These are phyloP conservation scores for Spinibarbus caldwelli DNA, from an alignment of 2,797 vertebrate genomes.

Conservation along the genomic window DNA sequence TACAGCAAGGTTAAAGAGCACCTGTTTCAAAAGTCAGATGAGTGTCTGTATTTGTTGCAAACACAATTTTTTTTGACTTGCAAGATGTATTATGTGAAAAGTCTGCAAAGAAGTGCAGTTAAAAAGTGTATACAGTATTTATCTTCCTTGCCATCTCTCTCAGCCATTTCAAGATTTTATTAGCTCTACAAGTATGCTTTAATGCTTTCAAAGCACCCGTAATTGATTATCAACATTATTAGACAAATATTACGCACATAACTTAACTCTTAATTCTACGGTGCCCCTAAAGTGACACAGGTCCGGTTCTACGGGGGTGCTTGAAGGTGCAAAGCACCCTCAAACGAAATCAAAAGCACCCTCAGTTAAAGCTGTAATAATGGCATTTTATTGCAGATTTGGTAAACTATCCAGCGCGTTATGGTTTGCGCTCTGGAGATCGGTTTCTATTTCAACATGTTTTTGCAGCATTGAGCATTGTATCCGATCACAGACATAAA, in stretches of 20 bases:
- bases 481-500: no score
- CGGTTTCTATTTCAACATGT: no score
- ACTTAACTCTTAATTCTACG: not conserved
- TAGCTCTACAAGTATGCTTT: not conserved
- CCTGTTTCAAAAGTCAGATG: conserved; percentile 25
- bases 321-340: no score
- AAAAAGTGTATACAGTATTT: conserved; percentile 16
- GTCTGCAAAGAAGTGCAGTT: not conserved
- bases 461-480: no score
- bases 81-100: conserved; percentile 1
- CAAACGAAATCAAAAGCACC: no score
- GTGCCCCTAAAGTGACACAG: not conserved
- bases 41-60: conserved; percentile 21
- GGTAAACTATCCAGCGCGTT: no score
- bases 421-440: no score
- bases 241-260: not conserved
- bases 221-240: not conserved
- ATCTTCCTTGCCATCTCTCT: conserved; percentile 13
- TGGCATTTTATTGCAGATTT: no score
- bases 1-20: conserved; percentile 39
- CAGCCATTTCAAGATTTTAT: not conserved
- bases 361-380: no score
- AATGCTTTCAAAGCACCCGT: not conserved
- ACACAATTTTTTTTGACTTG: not conserved
- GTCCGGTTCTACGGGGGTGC: no score